A percentile compares a stretch with the other conserved stretches of the same genome.
Conservation (phyloP, 2,113 vertebrate species). For the Pelodiscus sinensis region DNA sequence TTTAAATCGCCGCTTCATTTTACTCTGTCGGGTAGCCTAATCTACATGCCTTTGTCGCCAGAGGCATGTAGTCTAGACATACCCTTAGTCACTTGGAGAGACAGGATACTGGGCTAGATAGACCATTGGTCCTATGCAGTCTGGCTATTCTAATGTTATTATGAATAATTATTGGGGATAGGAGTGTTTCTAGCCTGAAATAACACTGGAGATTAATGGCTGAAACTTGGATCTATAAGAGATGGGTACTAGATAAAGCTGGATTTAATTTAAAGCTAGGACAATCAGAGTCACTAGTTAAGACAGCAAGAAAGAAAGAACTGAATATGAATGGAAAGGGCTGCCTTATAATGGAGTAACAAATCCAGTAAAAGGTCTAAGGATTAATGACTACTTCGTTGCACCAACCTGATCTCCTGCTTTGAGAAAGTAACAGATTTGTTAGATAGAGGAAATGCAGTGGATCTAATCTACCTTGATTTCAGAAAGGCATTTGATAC, state of each 20-base stretch:
- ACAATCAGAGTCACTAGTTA: background rate
- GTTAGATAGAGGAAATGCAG: too few species aligned
- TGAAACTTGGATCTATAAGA: slow-evolving; percentile 10
- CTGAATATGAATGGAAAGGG: slow-evolving; percentile 19
- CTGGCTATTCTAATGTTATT: background rate
- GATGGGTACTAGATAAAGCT: slow-evolving; percentile 19
- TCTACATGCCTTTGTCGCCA: too few species aligned
- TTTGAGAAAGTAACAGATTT: too few species aligned
- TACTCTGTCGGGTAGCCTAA: too few species aligned
- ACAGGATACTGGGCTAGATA: background rate
- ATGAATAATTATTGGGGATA: background rate
- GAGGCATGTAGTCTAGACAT: too few species aligned
- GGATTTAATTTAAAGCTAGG: slow-evolving; percentile 30
- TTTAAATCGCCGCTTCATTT: too few species aligned
- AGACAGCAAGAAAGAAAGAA: slow-evolving; percentile 5
- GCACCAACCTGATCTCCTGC: too few species aligned
- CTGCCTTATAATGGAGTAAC: slow-evolving; percentile 6
- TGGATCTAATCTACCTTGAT: too few species aligned
- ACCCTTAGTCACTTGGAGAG: too few species aligned
- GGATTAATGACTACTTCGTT: background rate
- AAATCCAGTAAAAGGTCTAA: slow-evolving; percentile 9
- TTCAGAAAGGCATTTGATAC: too few species aligned
- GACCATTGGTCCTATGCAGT: background rate
- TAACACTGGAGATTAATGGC: background rate
- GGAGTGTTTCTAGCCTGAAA: slow-evolving; percentile 6